Percentiles rank a stretch among this genome's conserved stretches.
Evolutionary conservation across 2,888 invertebrate species (phyloP).

Genomic region (Pecten maximus): DNA sequence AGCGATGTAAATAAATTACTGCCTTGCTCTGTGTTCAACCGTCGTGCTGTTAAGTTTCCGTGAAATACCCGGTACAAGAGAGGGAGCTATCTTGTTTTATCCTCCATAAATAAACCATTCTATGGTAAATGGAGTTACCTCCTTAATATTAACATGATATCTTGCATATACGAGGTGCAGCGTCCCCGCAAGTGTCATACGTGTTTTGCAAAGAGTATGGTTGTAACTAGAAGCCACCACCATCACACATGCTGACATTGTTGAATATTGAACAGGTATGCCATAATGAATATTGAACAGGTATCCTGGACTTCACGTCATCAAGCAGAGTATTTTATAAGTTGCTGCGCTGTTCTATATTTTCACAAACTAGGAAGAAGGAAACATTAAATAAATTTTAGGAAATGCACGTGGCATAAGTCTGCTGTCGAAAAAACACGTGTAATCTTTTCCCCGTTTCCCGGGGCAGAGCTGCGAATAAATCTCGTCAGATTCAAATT

Average conservation of each 20-base stretch:
- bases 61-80: slow-evolving; percentile 24
- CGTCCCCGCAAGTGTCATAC: slow-evolving; percentile 17
- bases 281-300: background rate
- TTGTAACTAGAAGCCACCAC: background rate
- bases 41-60: slow-evolving; percentile 25
- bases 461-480: background rate
- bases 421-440: background rate
- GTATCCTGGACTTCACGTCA: background rate
- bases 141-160: background rate
- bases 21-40: slow-evolving; percentile 5
- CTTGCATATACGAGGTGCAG: background rate
- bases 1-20: slow-evolving; percentile 26
- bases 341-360: background rate
- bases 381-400: background rate
- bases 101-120: background rate
- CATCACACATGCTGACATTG: background rate
- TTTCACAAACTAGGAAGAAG: background rate
- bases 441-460: background rate
- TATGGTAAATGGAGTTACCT: background rate
- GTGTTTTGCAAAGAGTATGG: background rate
- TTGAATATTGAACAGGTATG: slow-evolving; percentile 25
- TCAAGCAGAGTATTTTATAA: background rate
- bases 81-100: background rate
- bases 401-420: background rate
- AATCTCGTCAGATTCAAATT: background rate